Evolutionary conservation across 2,888 invertebrate genomes (phyloP).

Genomic region (Amiota minor): DNA sequence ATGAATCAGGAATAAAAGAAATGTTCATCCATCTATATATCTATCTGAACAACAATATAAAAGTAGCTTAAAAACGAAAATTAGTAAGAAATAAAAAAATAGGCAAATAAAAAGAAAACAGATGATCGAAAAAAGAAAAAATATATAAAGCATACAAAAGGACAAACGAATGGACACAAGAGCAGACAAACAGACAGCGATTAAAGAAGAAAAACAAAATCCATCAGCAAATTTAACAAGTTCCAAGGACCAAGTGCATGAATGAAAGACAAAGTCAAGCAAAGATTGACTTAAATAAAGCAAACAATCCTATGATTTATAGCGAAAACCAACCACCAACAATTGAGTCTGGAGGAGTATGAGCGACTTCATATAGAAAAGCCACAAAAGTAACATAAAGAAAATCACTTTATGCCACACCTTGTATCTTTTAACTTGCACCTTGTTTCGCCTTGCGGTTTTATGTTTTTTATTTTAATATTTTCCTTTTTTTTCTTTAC

Average conservation of each 20-base stretch:
- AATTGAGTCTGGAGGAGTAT: not conserved
- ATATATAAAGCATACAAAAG: not conserved
- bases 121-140: slow-evolving; percentile 6
- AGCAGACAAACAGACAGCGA: not conserved
- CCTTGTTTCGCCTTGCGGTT: slow-evolving; percentile 46
- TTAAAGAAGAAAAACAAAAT: not conserved
- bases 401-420: slow-evolving; percentile 53
- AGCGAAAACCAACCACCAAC: not conserved
- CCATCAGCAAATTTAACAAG: slow-evolving; percentile 22
- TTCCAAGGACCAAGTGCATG: slow-evolving; percentile 57
- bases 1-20: not conserved
- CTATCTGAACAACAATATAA: not conserved
- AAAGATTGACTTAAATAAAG: slow-evolving; percentile 27
- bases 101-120: too few species aligned
- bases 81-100: not conserved
- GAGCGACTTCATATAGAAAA: slow-evolving; percentile 14
- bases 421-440: slow-evolving; percentile 49
- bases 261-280: slow-evolving; percentile 34
- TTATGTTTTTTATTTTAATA: slow-evolving; percentile 32
- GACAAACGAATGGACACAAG: not conserved
- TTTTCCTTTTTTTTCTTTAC: slow-evolving; percentile 56
- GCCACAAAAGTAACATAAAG: slow-evolving; percentile 41
- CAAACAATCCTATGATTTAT: slow-evolving; percentile 25
- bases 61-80: not conserved
- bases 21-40: too few species aligned